A percentile compares a stretch with the other conserved stretches of the same genome.
phyloP scores from a whole-genome alignment of 2,113 vertebrate species.

The Hoplias malabaricus region DNA sequence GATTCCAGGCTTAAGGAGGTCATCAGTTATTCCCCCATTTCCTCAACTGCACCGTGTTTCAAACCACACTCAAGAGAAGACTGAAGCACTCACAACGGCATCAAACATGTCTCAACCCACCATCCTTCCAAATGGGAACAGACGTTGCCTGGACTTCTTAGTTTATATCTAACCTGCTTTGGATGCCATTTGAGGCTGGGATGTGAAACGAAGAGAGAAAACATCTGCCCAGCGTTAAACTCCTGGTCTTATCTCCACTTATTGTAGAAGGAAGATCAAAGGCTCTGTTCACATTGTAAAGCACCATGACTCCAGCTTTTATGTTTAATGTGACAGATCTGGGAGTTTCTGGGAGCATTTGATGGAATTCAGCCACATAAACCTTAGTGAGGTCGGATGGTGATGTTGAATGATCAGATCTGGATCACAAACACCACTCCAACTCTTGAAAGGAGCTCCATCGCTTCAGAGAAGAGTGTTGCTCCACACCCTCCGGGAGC shows the following conservation, averaged over 20 bases:
- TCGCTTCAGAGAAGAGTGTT: no score
- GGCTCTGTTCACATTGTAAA: neutral
- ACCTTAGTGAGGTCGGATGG: no score
- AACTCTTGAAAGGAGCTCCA: no score
- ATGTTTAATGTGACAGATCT: no score
- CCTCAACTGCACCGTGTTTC: neutral
- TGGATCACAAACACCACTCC: no score
- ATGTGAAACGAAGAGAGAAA: neutral
- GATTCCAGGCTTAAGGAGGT: neutral
- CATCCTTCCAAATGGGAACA: neutral
- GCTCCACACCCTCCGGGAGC: no score
- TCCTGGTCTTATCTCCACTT: neutral
- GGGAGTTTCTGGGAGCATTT: no score
- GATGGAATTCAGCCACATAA: no score
- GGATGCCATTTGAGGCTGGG: neutral
- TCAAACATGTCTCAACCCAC: neutral
- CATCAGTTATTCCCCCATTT: neutral
- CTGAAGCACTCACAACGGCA: neutral
- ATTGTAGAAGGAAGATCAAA: no score
- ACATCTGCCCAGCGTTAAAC: no score
- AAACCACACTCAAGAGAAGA: neutral
- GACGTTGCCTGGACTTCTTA: neutral
- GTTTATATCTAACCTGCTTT: neutral
- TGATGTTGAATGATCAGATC: no score
- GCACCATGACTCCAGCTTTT: neutral